A percentile compares a stretch with the other conserved stretches of the same genome.
Conservation (phyloP, 2,797 vertebrate genomes). For the Cephalopachus bancanus region DNA sequence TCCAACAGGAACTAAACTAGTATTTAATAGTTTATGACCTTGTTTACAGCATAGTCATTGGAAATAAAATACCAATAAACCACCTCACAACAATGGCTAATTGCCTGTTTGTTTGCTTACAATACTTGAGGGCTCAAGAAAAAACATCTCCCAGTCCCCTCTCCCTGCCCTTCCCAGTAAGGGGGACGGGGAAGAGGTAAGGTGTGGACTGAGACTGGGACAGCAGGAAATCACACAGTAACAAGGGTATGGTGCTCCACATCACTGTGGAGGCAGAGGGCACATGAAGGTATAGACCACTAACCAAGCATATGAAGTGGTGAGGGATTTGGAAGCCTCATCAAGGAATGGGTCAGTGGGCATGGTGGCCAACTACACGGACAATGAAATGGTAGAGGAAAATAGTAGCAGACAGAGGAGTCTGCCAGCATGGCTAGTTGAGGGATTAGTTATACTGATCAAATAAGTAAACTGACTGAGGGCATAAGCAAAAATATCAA, state of each 20-base stretch:
- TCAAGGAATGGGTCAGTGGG: neutral
- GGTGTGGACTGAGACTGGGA: neutral
- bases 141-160: neutral
- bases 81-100: neutral
- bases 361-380: neutral
- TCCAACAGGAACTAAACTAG: slow-evolving; percentile 39
- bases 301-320: neutral
- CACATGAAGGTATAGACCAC: neutral
- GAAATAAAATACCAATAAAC: slow-evolving; percentile 61
- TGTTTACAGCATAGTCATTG: slow-evolving; percentile 60
- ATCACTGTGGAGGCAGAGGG: neutral
- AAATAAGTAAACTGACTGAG: slow-evolving; percentile 1
- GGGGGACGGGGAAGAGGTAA: neutral
- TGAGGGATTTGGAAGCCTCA: neutral
- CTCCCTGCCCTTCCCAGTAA: neutral
- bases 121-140: slow-evolving; percentile 12
- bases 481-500: neutral
- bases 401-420: neutral
- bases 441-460: neutral
- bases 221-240: neutral
- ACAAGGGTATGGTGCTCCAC: neutral
- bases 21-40: slow-evolving; percentile 55
- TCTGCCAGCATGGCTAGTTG: neutral
- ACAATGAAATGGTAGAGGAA: neutral
- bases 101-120: slow-evolving; percentile 31